A percentile compares a stretch with the other conserved stretches of the same genome.
Conservation (phyloP, 1,140 invertebrate genomes). For the Sesamia nonagrioides region DNA sequence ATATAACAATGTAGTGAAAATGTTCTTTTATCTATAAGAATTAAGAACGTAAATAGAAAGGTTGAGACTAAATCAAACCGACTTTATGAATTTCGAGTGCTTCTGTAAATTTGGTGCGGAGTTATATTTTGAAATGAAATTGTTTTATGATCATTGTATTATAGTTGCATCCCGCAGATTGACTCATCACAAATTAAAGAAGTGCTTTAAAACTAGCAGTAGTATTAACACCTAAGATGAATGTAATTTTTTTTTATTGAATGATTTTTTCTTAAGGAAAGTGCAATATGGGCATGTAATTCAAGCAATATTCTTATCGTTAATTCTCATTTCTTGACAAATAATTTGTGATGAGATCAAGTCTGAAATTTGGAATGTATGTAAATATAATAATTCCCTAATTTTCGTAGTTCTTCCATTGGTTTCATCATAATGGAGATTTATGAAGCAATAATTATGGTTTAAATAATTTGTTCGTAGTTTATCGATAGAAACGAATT, state of each 20-base stretch:
- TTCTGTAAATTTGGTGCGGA: conserved; percentile 57
- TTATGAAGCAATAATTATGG: conserved; percentile 61
- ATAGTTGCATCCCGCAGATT: conserved; percentile 15
- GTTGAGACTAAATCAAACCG: conserved; percentile 5
- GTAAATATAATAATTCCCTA: conserved; percentile 56
- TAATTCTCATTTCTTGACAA: too few species aligned
- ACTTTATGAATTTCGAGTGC: conserved; percentile 42
- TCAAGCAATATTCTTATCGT: too few species aligned
- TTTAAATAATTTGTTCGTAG: conserved; percentile 60
- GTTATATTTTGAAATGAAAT: conserved; percentile 37
- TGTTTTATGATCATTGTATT: conserved; percentile 25
- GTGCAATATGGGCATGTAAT: background rate
- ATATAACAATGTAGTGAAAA: too few species aligned
- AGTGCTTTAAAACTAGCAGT: background rate
- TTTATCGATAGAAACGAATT: conserved; percentile 57
- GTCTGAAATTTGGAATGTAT: background rate
- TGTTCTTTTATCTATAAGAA: too few species aligned
- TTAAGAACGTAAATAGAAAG: background rate
- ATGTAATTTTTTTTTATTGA: background rate
- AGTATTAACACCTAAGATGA: background rate
- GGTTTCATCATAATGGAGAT: conserved; percentile 55
- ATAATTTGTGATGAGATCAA: conserved; percentile 15
- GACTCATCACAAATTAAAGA: conserved; percentile 6
- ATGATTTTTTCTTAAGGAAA: background rate
- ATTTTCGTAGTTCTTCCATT: conserved; percentile 61